Evolutionary conservation across 1,140 invertebrate genomes (phyloP), one percentile per base, ranked within the genome.

Genomic region (Cydia splendana): DNA sequence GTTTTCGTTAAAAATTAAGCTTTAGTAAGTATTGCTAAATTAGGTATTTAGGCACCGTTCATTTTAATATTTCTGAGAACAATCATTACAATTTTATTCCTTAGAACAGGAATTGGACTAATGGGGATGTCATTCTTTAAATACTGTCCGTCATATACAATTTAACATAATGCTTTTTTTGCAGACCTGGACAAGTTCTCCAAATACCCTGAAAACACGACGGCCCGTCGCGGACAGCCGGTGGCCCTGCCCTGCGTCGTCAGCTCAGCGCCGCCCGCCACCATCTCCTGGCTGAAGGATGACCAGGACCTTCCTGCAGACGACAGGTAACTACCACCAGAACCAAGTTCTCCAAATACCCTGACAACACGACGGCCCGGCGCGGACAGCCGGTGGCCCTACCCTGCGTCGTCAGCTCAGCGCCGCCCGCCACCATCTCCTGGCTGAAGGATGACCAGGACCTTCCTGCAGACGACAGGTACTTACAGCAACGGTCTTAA

Each of bases 141-240:
- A n/a, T n/a, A n/a, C n/a, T n/a, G n/a, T n/a, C n/a, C n/a, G n/a
- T n/a, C n/a, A n/a, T n/a, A n/a, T n/a, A 24, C 38, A 42, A 42
- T 42, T 42, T 9, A 9, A 42, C 0, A 42, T 34, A 34, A 5
- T 34, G 5, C 6, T 3, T 71, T 78, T 7, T 79, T 85, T 80
- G 0, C 83, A 91, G 88, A 81, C 69, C 84, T 91, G 76, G 87
- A 88, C 20, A 88, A 90, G 74, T 90, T 93, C 77, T 75, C 78
- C 6, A 75, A 76, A 0, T 84, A 86, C 53, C 90, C 91, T 2
- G 79, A 82, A 34, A 82, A 91, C 77, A 81, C 78, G 48, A 84
- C 83, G 7, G 88, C 85, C 0, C 75, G 76, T 57, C 67, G 76
- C 45, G 87, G 89, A 6, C 90, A 93, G 80, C 89, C 91, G 7